phyloP scores from a whole-genome alignment of 2,797 vertebrate species.

The Monodelphis domestica region DNA sequence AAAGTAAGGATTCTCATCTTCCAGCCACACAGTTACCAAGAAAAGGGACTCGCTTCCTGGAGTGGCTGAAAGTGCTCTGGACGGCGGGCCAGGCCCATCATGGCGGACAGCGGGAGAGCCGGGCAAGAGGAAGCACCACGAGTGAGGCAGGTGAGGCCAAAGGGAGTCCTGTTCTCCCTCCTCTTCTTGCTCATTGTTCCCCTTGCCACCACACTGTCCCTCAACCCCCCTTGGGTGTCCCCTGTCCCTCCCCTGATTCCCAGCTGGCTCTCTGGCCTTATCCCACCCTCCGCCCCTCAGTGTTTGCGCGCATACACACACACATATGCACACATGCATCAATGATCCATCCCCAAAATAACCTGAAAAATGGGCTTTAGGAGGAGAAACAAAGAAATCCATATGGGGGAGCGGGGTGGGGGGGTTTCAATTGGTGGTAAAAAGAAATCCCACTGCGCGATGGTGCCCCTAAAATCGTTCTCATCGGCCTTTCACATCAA shows the following conservation, averaged over 20 bases:
- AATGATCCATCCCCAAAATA: constrained; percentile 46
- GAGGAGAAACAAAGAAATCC: constrained; percentile 81
- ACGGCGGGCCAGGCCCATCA: constrained; percentile 90
- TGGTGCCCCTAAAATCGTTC: constrained; percentile 74
- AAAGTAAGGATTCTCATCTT: constrained; percentile 96
- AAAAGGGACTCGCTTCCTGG: constrained; percentile 90
- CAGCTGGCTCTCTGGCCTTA: constrained; percentile 59
- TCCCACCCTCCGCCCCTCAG: constrained; percentile 42
- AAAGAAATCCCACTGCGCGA: constrained; percentile 45
- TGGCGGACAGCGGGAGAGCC: constrained; percentile 89
- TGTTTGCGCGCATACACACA: background rate
- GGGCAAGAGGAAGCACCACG: constrained; percentile 84
- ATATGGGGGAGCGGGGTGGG: constrained; percentile 62
- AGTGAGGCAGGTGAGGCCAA: constrained; percentile 94
- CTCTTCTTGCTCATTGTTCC: constrained; percentile 85
- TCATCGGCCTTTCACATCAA: constrained; percentile 86
- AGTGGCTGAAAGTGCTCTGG: constrained; percentile 89
- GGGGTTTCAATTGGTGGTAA: background rate
- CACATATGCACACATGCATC: background rate
- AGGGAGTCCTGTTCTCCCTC: constrained; percentile 75
- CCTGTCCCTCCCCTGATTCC: background rate
- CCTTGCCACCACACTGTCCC: constrained; percentile 70
- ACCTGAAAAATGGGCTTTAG: constrained; percentile 68
- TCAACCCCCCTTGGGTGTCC: constrained; percentile 48
- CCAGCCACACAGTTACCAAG: constrained; percentile 92